These are phyloP conservation scores for Pristionchus arcanus DNA, from an alignment of 2,888 invertebrate genomes.

Conservation along the genomic window DNA sequence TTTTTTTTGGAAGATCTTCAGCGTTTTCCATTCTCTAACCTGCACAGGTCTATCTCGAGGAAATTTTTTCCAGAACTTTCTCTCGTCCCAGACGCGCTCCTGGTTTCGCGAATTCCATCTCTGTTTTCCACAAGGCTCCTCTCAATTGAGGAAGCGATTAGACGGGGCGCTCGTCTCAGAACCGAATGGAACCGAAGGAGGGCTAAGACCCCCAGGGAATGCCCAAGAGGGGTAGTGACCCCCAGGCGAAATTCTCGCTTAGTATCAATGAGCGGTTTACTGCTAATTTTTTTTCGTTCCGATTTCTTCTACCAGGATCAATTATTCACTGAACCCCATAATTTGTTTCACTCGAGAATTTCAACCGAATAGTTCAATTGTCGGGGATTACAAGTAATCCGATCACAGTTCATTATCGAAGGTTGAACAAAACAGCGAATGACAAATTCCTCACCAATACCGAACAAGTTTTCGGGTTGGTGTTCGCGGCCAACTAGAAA, in stretches of 20 bases:
- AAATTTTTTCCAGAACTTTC: neutral
- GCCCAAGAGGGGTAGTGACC: neutral
- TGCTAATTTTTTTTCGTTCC: neutral
- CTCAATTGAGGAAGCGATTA: slow-evolving; percentile 49
- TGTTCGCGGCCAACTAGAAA: neutral
- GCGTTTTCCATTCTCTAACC: no score
- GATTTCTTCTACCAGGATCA: neutral
- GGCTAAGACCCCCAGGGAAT: slow-evolving; percentile 26
- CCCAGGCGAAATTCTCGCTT: neutral
- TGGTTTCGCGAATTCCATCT: neutral
- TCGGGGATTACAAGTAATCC: neutral
- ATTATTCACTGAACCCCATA: neutral
- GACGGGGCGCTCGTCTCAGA: neutral
- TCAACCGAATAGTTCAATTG: neutral
- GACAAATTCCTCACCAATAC: neutral
- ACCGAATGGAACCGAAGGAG: neutral
- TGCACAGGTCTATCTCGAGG: neutral
- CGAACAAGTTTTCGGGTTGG: neutral
- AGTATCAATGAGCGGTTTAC: neutral
- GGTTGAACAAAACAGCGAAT: neutral
- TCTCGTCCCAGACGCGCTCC: neutral
- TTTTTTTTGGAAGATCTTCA: no score
- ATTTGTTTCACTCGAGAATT: neutral
- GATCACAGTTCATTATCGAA: neutral
- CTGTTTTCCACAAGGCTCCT: neutral